phyloP scores from a whole-genome alignment of 2,888 invertebrate species.

The Endotricha flammealis region DNA sequence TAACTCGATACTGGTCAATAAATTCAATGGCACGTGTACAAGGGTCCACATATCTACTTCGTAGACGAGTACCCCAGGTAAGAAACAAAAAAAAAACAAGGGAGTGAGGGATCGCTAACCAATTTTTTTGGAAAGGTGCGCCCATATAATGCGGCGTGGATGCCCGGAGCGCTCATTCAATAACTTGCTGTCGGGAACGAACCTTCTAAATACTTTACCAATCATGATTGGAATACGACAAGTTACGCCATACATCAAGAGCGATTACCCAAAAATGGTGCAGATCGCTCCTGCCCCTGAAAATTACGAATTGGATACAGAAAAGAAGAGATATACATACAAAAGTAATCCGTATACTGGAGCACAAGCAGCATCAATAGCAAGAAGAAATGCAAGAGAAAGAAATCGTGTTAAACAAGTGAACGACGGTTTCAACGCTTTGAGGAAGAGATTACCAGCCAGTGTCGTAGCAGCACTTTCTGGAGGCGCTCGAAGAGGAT shows the following conservation, averaged over 20 bases:
- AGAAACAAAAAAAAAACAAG: slow-evolving; percentile 51
- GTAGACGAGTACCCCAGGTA: slow-evolving; percentile 59
- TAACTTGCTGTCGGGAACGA: slow-evolving; percentile 41
- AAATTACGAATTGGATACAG: slow-evolving; percentile 41
- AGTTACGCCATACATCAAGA: slow-evolving; percentile 27
- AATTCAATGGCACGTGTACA: slow-evolving; percentile 68
- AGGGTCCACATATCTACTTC: slow-evolving; percentile 34
- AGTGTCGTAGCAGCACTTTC: slow-evolving; percentile 84
- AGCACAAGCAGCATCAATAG: slow-evolving; percentile 89
- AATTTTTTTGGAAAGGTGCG: slow-evolving; percentile 60
- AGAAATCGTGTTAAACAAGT: slow-evolving; percentile 96
- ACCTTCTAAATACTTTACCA: slow-evolving; percentile 33
- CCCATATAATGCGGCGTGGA: slow-evolving; percentile 55
- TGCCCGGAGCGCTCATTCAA: slow-evolving; percentile 55
- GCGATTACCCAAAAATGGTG: slow-evolving; percentile 51
- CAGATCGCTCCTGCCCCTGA: slow-evolving; percentile 77
- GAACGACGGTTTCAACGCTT: slow-evolving; percentile 92
- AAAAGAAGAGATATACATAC: slow-evolving; percentile 81
- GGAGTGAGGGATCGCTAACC: slow-evolving; percentile 59
- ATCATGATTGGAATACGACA: slow-evolving; percentile 30
- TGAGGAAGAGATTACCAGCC: slow-evolving; percentile 90
- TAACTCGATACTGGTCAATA: slow-evolving; percentile 31
- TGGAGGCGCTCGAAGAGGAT: slow-evolving; percentile 83
- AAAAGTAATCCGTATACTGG: slow-evolving; percentile 73
- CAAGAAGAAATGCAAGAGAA: slow-evolving; percentile 95